phyloP scores from a whole-genome alignment of 2,797 vertebrate species.

The Poeciliopsis infans region DNA sequence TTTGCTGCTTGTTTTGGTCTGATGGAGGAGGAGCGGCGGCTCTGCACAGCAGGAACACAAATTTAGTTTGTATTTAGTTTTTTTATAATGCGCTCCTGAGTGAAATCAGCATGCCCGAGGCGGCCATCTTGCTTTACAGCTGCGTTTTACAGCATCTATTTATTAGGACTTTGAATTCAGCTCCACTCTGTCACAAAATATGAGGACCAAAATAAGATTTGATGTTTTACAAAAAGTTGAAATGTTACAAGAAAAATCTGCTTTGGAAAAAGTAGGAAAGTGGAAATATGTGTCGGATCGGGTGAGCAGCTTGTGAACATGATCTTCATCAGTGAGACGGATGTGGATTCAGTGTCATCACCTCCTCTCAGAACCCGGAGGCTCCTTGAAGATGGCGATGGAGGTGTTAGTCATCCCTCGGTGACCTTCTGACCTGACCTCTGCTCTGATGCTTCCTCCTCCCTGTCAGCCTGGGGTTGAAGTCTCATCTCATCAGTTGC shows the following conservation, averaged over 20 bases:
- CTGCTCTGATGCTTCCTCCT: background rate
- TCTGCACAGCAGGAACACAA: background rate
- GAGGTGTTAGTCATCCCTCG: conserved; percentile 60
- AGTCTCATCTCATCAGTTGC: conserved; percentile 22
- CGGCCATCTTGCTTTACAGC: too few relatives aligned
- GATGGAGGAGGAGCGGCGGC: background rate
- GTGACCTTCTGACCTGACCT: conserved; percentile 46
- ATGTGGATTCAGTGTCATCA: conserved; percentile 57
- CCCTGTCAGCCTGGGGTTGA: conserved; percentile 15
- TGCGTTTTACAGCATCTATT: too few relatives aligned
- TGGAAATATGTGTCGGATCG: conserved; percentile 13
- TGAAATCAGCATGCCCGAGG: too few relatives aligned
- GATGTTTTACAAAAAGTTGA: too few relatives aligned
- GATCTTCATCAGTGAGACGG: conserved; percentile 29
- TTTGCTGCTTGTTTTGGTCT: background rate
- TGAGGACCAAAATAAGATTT: too few relatives aligned
- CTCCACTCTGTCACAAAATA: too few relatives aligned
- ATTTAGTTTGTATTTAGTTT: background rate
- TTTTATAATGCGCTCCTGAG: too few relatives aligned
- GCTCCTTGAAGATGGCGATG: conserved; percentile 28
- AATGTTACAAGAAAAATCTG: too few relatives aligned
- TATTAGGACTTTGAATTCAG: too few relatives aligned
- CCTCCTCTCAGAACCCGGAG: conserved; percentile 47
- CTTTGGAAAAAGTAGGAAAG: too few relatives aligned
- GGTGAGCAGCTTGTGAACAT: conserved; percentile 17